Evolutionary conservation across 1,140 invertebrate genomes (phyloP).

Genomic region (Plectrocnemia conspersa): DNA sequence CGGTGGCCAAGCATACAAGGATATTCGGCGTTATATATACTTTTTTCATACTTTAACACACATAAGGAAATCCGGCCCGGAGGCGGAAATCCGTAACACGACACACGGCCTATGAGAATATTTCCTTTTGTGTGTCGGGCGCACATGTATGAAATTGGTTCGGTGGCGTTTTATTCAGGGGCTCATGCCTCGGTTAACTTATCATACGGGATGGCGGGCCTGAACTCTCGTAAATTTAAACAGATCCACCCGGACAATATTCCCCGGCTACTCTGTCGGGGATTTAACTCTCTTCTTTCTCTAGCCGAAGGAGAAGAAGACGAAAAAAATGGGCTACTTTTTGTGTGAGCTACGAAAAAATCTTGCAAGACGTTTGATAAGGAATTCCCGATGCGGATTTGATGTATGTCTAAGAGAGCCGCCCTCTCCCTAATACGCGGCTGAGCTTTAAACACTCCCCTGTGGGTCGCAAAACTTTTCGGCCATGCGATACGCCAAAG

Average conservation of each 20-base stretch:
- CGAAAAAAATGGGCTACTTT: background rate
- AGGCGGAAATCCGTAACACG: no score
- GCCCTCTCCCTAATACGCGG: background rate
- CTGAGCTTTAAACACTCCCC: background rate
- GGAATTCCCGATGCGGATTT: constrained; percentile 3
- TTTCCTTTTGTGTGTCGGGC: constrained; percentile 17
- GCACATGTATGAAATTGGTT: constrained; percentile 32
- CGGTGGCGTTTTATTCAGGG: constrained; percentile 26
- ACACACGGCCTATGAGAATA: constrained; percentile 1
- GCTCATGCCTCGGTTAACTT: constrained; percentile 20
- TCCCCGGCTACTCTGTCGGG: constrained; percentile 1
- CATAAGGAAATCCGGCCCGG: no score
- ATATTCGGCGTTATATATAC: no score
- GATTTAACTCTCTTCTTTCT: background rate
- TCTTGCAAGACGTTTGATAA: constrained; percentile 6
- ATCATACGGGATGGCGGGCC: constrained; percentile 23
- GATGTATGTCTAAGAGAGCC: background rate
- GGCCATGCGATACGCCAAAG: background rate
- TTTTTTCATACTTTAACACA: no score
- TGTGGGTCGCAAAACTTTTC: background rate
- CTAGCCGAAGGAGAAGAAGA: background rate
- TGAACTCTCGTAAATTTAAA: constrained; percentile 25
- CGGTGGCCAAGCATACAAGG: no score
- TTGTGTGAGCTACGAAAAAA: background rate
- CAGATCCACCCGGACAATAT: constrained; percentile 7